Percentiles rank a stretch among this genome's conserved stretches.
phyloP scores from a whole-genome alignment of 2,888 invertebrate genomes.

The Mystacides longicornis region DNA sequence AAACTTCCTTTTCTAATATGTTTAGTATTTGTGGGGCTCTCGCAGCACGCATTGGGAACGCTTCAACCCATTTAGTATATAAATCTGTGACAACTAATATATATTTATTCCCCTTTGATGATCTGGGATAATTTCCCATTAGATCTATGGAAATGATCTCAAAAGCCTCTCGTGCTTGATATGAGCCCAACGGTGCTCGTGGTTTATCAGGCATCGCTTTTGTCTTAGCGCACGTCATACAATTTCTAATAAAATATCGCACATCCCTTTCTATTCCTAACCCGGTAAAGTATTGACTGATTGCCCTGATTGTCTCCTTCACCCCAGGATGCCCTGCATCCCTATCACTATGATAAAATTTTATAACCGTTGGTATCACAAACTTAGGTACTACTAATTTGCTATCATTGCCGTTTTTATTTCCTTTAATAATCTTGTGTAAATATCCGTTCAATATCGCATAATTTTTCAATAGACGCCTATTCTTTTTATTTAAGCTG shows the following conservation, averaged over 20 bases:
- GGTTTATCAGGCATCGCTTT: background rate
- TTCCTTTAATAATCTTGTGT: too few species aligned
- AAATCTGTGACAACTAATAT: conserved; percentile 26
- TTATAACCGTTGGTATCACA: background rate
- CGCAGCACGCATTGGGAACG: conserved; percentile 19
- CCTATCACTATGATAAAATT: background rate
- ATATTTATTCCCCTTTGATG: conserved; percentile 16
- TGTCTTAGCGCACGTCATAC: background rate
- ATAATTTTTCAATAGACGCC: too few species aligned
- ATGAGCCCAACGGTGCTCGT: background rate
- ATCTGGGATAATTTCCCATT: conserved; percentile 1
- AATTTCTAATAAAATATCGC: background rate
- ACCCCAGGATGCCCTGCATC: background rate
- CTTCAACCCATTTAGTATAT: conserved; percentile 27
- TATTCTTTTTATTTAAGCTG: too few species aligned
- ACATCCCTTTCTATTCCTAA: background rate
- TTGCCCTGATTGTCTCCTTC: background rate
- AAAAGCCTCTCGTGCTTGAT: background rate
- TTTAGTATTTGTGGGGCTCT: background rate
- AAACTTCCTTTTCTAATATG: background rate
- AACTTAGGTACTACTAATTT: background rate
- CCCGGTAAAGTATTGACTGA: background rate
- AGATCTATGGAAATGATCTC: background rate
- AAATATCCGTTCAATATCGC: too few species aligned
- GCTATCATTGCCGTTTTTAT: background rate